Conservation (phyloP, 2,797 vertebrate genomes). For the Eptatretus atami region DNA sequence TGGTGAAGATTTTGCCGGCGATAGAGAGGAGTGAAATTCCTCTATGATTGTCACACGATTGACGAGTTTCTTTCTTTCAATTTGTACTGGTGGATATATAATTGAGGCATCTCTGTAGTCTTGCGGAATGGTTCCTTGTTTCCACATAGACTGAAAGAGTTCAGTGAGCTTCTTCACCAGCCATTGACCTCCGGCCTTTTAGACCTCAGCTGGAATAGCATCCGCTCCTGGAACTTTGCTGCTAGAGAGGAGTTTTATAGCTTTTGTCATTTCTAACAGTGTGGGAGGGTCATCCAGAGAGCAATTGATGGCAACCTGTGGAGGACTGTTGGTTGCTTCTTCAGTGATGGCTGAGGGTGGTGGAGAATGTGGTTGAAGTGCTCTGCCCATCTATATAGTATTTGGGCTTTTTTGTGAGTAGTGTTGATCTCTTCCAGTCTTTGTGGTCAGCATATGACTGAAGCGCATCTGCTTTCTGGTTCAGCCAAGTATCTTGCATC, state of each 20-base stretch:
- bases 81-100: background rate
- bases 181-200: too few relatives aligned
- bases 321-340: background rate
- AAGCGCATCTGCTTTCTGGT: background rate
- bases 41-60: background rate
- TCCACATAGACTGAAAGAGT: too few relatives aligned
- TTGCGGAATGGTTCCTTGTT: too few relatives aligned
- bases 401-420: background rate
- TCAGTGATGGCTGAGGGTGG: background rate
- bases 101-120: background rate
- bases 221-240: too few relatives aligned
- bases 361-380: background rate
- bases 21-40: background rate
- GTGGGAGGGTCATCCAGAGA: background rate
- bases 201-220: too few relatives aligned
- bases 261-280: too few relatives aligned
- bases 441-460: background rate
- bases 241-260: too few relatives aligned
- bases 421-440: background rate
- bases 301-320: background rate
- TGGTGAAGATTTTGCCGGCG: background rate
- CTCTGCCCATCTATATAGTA: background rate
- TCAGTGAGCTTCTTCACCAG: too few relatives aligned
- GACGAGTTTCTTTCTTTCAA: background rate
- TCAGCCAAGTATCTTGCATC: slow-evolving; percentile 1